phyloP scores from a whole-genome alignment of 37 sponge, comb jelly and placozoan genomes.

The Tethya wilhelma region DNA sequence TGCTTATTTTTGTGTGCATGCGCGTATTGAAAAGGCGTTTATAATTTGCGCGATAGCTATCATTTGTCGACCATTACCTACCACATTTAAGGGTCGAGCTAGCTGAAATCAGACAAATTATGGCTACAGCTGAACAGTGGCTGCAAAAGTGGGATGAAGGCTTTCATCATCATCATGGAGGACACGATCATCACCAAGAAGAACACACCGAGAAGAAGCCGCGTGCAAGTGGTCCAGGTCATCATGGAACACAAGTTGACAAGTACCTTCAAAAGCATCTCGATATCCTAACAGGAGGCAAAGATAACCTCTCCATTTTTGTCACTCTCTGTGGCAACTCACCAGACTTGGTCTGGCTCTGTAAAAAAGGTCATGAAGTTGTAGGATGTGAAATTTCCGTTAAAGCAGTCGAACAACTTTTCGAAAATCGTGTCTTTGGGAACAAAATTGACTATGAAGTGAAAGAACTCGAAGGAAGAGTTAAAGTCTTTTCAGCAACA shows the following conservation, averaged over 20 bases:
- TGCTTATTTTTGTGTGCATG: no score
- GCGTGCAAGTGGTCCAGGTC: no score
- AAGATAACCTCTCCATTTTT: neutral
- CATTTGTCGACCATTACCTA: no score
- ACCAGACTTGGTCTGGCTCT: conserved; percentile 18
- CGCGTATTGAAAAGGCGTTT: no score
- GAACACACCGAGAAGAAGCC: no score
- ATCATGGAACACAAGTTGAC: no score
- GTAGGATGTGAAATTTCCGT: conserved; percentile 15
- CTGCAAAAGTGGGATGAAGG: conserved; percentile 16
- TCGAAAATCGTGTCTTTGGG: neutral
- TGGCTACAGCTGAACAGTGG: conserved; percentile 24
- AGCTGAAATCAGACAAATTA: no score
- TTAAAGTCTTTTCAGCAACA: conserved; percentile 33
- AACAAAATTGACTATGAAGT: conserved; percentile 7
- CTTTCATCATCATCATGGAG: neutral
- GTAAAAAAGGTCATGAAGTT: conserved; percentile 14
- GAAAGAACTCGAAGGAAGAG: neutral
- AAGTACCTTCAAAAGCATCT: no score
- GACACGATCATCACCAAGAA: neutral
- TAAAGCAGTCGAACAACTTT: conserved; percentile 4
- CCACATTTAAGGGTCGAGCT: no score
- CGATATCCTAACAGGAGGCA: neutral
- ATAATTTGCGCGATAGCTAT: no score
- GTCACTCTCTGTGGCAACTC: conserved; percentile 23